Percentiles rank a stretch among this genome's conserved stretches.
Evolutionary conservation across 2,797 vertebrate species (phyloP).

Genomic region (Hydrocynus forskahlii): DNA sequence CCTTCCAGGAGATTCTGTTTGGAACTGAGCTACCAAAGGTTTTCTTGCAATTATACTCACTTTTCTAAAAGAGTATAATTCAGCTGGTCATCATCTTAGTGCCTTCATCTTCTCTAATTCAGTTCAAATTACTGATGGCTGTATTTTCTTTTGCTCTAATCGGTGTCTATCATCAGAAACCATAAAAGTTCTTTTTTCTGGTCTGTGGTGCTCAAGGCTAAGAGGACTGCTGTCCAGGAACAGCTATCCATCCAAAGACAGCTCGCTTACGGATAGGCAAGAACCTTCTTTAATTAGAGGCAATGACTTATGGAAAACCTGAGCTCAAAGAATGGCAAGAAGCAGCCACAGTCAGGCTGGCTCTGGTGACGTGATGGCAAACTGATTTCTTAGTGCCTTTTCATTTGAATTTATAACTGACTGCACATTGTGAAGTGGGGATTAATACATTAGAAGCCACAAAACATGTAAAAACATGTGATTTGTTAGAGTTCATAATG

Average conservation of each 20-base stretch:
- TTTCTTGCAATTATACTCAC: background rate
- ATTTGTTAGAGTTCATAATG: too few species aligned
- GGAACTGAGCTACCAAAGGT: background rate
- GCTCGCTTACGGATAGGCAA: constrained; percentile 56
- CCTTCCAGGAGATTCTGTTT: background rate
- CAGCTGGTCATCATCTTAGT: background rate
- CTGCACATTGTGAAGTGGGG: background rate
- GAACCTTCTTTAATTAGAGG: constrained; percentile 62
- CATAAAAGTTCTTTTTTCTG: too few species aligned
- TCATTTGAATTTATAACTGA: background rate
- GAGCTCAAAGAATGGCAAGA: constrained; percentile 64
- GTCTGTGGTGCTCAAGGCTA: background rate
- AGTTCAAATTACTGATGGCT: background rate
- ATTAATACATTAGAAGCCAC: background rate
- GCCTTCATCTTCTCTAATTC: background rate
- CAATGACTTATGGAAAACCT: constrained; percentile 73
- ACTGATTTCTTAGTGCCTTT: constrained; percentile 27
- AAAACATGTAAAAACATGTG: too few species aligned
- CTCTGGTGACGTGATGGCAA: constrained; percentile 50
- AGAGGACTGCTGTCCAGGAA: background rate
- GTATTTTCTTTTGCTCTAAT: background rate
- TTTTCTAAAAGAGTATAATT: background rate
- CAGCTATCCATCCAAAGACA: constrained; percentile 69
- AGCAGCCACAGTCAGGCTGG: constrained; percentile 42
- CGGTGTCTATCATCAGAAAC: constrained; percentile 1